Conservation (phyloP, 2,888 invertebrate genomes). For the Mythimna impura region DNA sequence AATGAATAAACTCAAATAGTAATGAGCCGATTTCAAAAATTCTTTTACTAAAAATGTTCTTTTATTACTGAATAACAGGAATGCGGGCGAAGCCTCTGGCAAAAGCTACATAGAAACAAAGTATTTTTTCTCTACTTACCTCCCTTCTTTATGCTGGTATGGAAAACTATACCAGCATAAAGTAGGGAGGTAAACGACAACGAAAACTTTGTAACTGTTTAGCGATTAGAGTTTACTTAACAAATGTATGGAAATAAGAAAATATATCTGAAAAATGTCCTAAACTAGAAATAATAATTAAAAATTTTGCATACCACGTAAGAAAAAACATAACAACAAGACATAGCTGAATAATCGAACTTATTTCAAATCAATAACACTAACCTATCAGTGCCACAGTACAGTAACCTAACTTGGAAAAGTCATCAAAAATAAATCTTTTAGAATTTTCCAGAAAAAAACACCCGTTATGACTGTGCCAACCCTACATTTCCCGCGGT, state of each 20-base stretch:
- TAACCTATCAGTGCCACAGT: background rate
- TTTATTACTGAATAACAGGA: too few species aligned
- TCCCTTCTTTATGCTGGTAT: too few species aligned
- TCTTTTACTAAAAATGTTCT: too few species aligned
- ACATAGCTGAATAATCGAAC: background rate
- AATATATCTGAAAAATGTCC: background rate
- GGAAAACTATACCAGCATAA: too few species aligned
- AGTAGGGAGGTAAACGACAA: too few species aligned
- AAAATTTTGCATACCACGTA: background rate
- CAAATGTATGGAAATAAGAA: background rate
- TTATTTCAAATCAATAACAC: background rate
- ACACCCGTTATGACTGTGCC: conserved; percentile 43
- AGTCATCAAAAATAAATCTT: background rate
- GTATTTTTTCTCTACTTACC: too few species aligned
- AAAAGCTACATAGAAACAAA: too few species aligned
- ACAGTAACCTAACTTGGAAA: too few species aligned
- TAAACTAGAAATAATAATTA: background rate
- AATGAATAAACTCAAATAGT: too few species aligned
- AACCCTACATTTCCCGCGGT: conserved; percentile 58
- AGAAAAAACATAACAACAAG: background rate
- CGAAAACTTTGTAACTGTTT: background rate
- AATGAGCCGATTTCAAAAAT: too few species aligned
- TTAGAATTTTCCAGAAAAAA: conserved; percentile 42
- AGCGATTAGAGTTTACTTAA: background rate
- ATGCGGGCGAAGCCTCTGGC: too few species aligned